Percentiles rank a stretch among this genome's conserved stretches.
These are phyloP conservation scores for Ichneumoninae sp. DNA, from an alignment of 2,888 invertebrate species.

Conservation along the genomic window DNA sequence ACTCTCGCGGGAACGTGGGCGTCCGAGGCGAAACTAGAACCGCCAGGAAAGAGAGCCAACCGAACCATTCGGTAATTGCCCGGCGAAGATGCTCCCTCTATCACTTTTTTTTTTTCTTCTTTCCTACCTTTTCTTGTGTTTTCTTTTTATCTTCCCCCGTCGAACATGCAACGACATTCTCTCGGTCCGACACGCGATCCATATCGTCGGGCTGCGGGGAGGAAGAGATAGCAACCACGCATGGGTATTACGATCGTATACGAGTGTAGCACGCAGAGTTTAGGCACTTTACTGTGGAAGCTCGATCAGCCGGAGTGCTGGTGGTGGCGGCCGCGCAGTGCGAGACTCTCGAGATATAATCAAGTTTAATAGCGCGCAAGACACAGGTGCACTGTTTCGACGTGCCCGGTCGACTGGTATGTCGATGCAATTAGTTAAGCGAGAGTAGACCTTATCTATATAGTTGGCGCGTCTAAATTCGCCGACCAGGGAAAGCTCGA, in stretches of 20 bases:
- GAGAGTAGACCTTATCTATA: slow-evolving; percentile 43
- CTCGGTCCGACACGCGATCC: slow-evolving; percentile 68
- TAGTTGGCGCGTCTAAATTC: slow-evolving; percentile 42
- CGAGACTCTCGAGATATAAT: slow-evolving; percentile 40
- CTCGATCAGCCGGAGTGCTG: not conserved
- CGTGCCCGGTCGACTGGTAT: slow-evolving; percentile 73
- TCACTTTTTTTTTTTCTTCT: slow-evolving; percentile 13
- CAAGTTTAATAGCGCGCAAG: slow-evolving; percentile 50
- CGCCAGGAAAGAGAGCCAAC: slow-evolving; percentile 17
- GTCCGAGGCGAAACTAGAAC: slow-evolving; percentile 56
- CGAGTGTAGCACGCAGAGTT: slow-evolving; percentile 51
- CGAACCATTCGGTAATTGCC: slow-evolving; percentile 59
- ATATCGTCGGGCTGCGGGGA: slow-evolving; percentile 35
- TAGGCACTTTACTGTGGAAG: slow-evolving; percentile 37
- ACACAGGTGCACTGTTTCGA: not conserved
- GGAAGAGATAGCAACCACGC: slow-evolving; percentile 49
- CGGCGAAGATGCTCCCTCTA: slow-evolving; percentile 45
- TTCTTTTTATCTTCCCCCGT: slow-evolving; percentile 55
- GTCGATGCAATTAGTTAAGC: slow-evolving; percentile 81
- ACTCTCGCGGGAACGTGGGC: slow-evolving; percentile 50
- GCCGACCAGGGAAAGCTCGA: slow-evolving; percentile 9
- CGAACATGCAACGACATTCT: slow-evolving; percentile 82
- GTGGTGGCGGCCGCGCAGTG: not conserved
- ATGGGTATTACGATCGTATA: slow-evolving; percentile 31
- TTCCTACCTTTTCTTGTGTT: not conserved